Base-by-base conservation (phyloP, 2,888 invertebrate species). In the Stenoptilia bipunctidactyla region DNA sequence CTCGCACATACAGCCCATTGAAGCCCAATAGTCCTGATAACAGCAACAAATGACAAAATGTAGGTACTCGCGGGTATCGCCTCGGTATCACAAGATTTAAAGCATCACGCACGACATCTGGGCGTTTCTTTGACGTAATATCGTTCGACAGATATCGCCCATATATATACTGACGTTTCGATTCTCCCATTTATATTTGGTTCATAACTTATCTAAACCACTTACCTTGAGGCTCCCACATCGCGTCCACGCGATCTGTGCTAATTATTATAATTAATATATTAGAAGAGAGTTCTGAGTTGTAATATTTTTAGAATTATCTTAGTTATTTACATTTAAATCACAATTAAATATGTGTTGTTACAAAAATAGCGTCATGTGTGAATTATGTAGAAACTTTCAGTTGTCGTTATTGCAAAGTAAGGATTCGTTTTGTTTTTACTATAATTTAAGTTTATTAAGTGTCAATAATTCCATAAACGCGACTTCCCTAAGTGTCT, bases 111-210 rank as follows among this genome's bases (percentile, higher is more conserved):
- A 61, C 65, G 65, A 63, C 73, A 69, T 67, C 76, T 66, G 80
- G 79, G 75, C 79, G 79, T 75, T 76, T 60, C 74, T 79, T 73
- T 83, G 83, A 83, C 83, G 83, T 82, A 79, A 76, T 59, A 69
- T 73, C 72, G 69, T 63, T 59, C 58, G 72, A 71, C 58, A 65
- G 80, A 72, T 83, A 82, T 61, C 70, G 69, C 63, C 57, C 73
- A 66, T 72, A 82, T 83, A 82, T 74, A 83, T 79, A 80, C 64
- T 69, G 76, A 71, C 67, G 73, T 64, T 63, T 58, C 55, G 57
- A 61, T 34, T 13, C 56, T 55, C 62, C 61, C 49, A 65, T 58
- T 66, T 62, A 71, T 80, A 82, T 82, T 80, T 71, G 66, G 71
- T 77, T 65, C 74, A 66, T 56, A 56, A 62, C 75, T 76, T 80